These are phyloP conservation scores for Piaya cayana DNA, from an alignment of 2,113 vertebrate genomes.

Conservation along the genomic window DNA sequence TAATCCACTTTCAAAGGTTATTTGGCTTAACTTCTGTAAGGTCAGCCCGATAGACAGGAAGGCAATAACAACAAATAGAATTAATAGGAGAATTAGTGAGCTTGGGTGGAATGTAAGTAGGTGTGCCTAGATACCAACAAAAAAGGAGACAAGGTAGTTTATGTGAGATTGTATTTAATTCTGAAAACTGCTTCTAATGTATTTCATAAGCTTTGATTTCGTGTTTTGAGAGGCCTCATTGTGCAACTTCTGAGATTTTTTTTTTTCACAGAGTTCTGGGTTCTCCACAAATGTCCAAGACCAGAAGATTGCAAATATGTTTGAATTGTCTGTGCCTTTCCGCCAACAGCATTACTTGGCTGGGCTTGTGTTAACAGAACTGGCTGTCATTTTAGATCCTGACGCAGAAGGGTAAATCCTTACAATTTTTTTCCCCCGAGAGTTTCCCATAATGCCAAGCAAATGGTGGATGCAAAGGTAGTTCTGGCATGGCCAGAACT, in stretches of 20 bases:
- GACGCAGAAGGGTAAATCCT: conserved; percentile 92
- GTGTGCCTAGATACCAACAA: not conserved
- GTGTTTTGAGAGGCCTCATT: not conserved
- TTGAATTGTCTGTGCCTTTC: conserved; percentile 96
- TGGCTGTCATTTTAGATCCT: conserved; percentile 94
- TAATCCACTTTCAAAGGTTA: conserved; percentile 15
- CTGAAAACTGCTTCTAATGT: not conserved
- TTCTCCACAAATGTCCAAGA: conserved; percentile 97
- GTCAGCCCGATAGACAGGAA: not conserved
- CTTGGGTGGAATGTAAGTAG: not conserved
- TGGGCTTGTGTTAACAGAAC: conserved; percentile 91
- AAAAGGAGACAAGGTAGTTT: not conserved
- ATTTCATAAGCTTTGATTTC: not conserved
- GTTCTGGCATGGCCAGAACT: not conserved
- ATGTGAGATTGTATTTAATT: not conserved
- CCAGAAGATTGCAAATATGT: conserved; percentile 99
- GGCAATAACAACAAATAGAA: not conserved
- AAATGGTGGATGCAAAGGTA: not conserved
- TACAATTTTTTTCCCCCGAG: not conserved
- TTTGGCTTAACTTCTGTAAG: not conserved
- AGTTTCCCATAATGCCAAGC: not conserved
- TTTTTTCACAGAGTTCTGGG: conserved; percentile 89
- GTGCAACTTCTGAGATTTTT: not conserved
- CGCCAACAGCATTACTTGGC: conserved; percentile 96
- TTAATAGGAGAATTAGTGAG: not conserved